These are phyloP conservation scores for Drosophila nigricruria DNA, from an alignment of 2,888 invertebrate genomes.

Conservation along the genomic window DNA sequence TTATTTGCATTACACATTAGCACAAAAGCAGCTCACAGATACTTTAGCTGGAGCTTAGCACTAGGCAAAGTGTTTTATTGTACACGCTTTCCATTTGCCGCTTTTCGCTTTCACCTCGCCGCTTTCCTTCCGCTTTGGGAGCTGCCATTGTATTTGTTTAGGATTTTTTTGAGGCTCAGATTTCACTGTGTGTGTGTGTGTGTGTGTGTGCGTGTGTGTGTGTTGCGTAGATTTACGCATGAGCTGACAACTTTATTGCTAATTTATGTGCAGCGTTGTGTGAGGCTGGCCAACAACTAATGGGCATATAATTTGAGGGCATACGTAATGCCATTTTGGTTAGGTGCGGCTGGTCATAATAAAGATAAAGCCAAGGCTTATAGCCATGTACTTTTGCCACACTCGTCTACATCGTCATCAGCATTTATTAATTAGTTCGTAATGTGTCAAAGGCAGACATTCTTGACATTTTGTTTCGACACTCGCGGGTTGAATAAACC, in stretches of 20 bases:
- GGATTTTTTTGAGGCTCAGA: slow-evolving; percentile 37
- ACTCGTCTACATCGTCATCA: slow-evolving; percentile 33
- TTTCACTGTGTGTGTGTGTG: slow-evolving; percentile 16
- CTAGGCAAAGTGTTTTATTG: slow-evolving; percentile 56
- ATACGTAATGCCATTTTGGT: slow-evolving; percentile 28
- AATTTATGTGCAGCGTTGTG: slow-evolving; percentile 58
- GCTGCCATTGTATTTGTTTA: slow-evolving; percentile 57
- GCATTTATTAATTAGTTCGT: slow-evolving; percentile 64
- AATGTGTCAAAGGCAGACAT: slow-evolving; percentile 26
- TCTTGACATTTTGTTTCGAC: slow-evolving; percentile 25
- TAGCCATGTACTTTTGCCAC: background rate
- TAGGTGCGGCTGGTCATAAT: slow-evolving; percentile 40
- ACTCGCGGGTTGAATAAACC: slow-evolving; percentile 47
- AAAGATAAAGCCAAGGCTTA: slow-evolving; percentile 27
- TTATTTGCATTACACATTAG: slow-evolving; percentile 70
- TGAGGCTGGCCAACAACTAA: slow-evolving; percentile 36
- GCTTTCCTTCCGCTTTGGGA: slow-evolving; percentile 15
- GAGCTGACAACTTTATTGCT: slow-evolving; percentile 71
- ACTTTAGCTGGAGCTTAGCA: slow-evolving; percentile 60
- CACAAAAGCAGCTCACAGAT: slow-evolving; percentile 56
- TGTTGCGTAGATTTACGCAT: slow-evolving; percentile 59
- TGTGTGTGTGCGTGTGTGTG: slow-evolving; percentile 20
- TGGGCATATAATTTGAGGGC: slow-evolving; percentile 19
- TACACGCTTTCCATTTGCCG: slow-evolving; percentile 10
- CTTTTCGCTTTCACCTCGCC: too few species aligned